Evolutionary conservation across 2,113 vertebrate genomes (phyloP).

Genomic region (Lanius collurio): DNA sequence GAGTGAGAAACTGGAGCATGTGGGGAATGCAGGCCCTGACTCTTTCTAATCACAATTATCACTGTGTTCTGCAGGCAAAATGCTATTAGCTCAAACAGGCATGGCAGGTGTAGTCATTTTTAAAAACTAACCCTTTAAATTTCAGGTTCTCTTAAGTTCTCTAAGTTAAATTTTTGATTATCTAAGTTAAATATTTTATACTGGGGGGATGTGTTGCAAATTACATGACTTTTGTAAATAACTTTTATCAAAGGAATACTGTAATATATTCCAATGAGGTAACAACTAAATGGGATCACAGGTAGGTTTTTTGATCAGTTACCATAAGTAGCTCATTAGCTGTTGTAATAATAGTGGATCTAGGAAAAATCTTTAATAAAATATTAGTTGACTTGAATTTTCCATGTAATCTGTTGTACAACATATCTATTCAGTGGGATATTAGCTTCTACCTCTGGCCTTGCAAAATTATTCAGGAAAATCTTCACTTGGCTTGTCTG

Average conservation of each 20-base stretch:
- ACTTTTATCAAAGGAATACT: neutral
- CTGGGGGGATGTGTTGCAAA: neutral
- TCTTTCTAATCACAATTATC: neutral
- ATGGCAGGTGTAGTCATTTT: neutral
- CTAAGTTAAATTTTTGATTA: neutral
- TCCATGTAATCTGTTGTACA: neutral
- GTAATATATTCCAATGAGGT: neutral
- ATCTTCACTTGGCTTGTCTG: neutral
- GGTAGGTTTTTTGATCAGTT: neutral
- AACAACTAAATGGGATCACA: neutral
- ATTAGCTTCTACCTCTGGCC: neutral
- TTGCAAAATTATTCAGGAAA: neutral
- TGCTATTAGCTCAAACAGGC: neutral
- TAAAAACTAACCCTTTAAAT: neutral
- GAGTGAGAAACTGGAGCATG: neutral
- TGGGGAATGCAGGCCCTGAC: neutral
- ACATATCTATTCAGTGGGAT: neutral
- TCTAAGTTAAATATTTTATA: neutral
- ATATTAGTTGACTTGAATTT: neutral
- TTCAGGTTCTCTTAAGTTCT: neutral
- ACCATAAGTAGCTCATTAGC: neutral
- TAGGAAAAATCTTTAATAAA: neutral
- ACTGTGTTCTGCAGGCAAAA: neutral
- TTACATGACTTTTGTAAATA: neutral
- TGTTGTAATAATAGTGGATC: neutral